Percentiles rank a stretch among this genome's conserved stretches.
Conservation (phyloP, 2,113 vertebrate genomes). For the Carollia perspicillata region DNA sequence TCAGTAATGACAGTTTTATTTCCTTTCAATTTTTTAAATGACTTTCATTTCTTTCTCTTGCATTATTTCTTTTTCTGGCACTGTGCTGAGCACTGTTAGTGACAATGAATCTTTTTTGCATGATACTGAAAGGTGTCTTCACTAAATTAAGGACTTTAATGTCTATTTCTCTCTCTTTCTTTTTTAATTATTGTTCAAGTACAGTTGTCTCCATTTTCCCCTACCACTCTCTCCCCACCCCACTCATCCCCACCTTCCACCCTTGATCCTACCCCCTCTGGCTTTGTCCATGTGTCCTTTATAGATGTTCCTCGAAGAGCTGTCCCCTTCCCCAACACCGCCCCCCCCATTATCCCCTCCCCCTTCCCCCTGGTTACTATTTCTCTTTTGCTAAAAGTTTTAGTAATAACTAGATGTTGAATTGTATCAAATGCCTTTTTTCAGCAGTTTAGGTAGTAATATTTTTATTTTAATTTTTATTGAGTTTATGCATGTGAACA, state of each 20-base stretch:
- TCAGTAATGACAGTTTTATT: background rate
- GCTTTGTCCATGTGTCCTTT: too few relatives aligned
- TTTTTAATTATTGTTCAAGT: too few relatives aligned
- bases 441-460: background rate
- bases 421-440: constrained; percentile 19
- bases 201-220: too few relatives aligned
- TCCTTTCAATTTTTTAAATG: background rate
- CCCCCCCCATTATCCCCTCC: too few relatives aligned
- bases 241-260: too few relatives aligned
- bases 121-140: background rate
- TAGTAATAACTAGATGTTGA: background rate
- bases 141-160: background rate
- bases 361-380: background rate
- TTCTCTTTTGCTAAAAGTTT: constrained; percentile 40
- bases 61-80: background rate
- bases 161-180: background rate
- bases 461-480: constrained; percentile 28
- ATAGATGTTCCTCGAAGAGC: too few relatives aligned
- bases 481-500: background rate
- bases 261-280: too few relatives aligned
- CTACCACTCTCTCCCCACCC: too few relatives aligned
- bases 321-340: too few relatives aligned
- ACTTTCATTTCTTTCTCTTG: background rate
- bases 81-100: background rate
- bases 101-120: background rate